Evolutionary conservation across 2,113 vertebrate genomes (phyloP).

Genomic region (Dicaeum eximium): DNA sequence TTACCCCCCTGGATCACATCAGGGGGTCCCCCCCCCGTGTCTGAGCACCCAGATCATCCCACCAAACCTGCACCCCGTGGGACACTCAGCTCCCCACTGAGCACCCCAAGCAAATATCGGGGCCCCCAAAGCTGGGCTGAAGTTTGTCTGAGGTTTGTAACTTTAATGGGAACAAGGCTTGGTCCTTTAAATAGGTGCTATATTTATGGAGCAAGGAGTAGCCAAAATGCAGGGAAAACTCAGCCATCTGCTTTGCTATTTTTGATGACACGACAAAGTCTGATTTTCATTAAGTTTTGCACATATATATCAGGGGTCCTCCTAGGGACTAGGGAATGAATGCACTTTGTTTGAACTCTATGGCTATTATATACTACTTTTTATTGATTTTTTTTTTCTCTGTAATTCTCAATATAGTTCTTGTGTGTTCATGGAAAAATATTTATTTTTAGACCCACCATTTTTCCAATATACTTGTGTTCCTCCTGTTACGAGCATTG

Average conservation of each 20-base stretch:
- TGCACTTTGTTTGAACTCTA: constrained; percentile 66
- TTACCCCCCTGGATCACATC: rapidly evolving
- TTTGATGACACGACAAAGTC: constrained; percentile 57
- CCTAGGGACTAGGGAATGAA: constrained; percentile 43
- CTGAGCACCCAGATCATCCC: rapidly evolving
- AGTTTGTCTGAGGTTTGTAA: background rate
- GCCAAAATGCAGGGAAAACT: background rate
- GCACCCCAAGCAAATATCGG: rapidly evolving
- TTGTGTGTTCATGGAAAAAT: constrained; percentile 62
- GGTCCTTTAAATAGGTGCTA: constrained; percentile 44
- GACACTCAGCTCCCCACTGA: rapidly evolving
- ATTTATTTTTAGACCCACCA: constrained; percentile 49
- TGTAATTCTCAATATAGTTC: constrained; percentile 53
- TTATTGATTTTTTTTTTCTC: constrained; percentile 55
- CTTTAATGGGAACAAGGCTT: background rate
- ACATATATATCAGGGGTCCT: constrained; percentile 58
- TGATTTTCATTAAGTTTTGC: constrained; percentile 65
- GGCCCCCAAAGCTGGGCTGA: background rate
- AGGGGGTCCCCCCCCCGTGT: rapidly evolving
- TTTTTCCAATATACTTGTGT: constrained; percentile 39
- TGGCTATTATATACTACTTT: constrained; percentile 59
- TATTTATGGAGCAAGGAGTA: constrained; percentile 40
- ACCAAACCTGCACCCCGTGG: rapidly evolving
- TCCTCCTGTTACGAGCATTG: background rate
- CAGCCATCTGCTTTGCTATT: constrained; percentile 45